Evolutionary conservation across 2,113 vertebrate genomes (phyloP).

Genomic region (Callorhinus ursinus): DNA sequence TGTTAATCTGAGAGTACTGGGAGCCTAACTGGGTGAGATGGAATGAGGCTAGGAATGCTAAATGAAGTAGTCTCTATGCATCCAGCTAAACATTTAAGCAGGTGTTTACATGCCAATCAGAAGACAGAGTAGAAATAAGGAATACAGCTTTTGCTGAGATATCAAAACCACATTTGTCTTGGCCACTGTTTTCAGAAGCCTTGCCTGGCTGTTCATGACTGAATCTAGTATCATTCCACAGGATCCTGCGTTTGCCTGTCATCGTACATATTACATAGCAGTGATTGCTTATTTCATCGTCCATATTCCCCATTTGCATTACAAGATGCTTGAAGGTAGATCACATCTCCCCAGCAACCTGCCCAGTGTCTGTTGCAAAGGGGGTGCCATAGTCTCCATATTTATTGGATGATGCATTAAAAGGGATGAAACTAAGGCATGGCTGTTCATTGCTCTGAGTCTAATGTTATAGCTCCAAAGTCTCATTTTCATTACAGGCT

Average conservation of each 20-base stretch:
- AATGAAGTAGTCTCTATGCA: not conserved
- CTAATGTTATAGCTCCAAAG: not conserved
- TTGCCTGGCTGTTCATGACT: not conserved
- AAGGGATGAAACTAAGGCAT: not conserved
- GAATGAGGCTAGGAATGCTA: not conserved
- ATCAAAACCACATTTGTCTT: not conserved
- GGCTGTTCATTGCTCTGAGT: not conserved
- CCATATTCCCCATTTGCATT: not conserved
- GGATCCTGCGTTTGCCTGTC: not conserved
- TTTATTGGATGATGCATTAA: not conserved
- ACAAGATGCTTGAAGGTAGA: not conserved
- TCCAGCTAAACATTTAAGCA: not conserved
- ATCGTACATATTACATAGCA: fast-evolving
- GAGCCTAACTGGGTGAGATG: no score
- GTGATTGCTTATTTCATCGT: not conserved
- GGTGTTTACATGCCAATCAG: not conserved
- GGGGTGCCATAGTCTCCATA: not conserved
- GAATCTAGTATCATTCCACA: not conserved
- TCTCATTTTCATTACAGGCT: not conserved
- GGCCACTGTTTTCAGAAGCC: not conserved
- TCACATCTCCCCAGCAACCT: not conserved
- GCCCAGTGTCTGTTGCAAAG: not conserved
- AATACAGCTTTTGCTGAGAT: not conserved
- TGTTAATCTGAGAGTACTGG: not conserved
- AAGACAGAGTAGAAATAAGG: not conserved